Percentiles rank a stretch among this genome's conserved stretches.
These are phyloP conservation scores for Galeruca laticollis DNA, from an alignment of 2,888 invertebrate genomes.

Conservation along the genomic window DNA sequence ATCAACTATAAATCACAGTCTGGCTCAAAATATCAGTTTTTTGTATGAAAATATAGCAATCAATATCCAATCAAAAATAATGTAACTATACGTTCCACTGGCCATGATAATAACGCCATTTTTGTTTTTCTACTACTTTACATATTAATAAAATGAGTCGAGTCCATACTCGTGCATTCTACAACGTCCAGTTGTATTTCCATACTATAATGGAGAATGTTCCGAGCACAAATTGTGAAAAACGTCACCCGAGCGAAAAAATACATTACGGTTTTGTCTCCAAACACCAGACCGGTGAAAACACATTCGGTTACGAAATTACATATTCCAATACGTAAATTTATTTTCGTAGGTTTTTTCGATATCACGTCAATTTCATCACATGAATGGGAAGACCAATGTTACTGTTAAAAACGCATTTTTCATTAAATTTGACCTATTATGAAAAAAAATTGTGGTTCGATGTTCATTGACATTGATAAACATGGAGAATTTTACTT, in stretches of 20 bases:
- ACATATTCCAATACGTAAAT: constrained; percentile 5
- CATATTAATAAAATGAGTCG: constrained; percentile 54
- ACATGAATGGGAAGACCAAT: not conserved
- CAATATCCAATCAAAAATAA: constrained; percentile 48
- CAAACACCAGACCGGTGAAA: constrained; percentile 43
- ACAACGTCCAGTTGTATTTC: constrained; percentile 46
- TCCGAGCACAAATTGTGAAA: constrained; percentile 52
- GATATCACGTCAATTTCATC: not conserved
- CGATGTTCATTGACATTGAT: too few species aligned
- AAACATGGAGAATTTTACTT: too few species aligned
- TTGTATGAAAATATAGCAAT: constrained; percentile 39
- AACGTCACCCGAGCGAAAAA: constrained; percentile 48
- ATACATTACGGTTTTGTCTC: constrained; percentile 48
- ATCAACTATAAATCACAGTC: not conserved
- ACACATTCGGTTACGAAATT: constrained; percentile 19
- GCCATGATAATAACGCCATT: constrained; percentile 42
- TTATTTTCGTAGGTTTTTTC: constrained; percentile 6
- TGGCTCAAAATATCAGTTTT: not conserved
- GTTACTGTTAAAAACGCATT: too few species aligned
- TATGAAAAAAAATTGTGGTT: too few species aligned
- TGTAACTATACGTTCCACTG: constrained; percentile 28
- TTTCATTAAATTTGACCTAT: too few species aligned
- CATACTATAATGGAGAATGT: constrained; percentile 53
- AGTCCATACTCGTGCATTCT: constrained; percentile 31
- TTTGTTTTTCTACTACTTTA: constrained; percentile 50